Evolutionary conservation across 2,888 invertebrate species (phyloP).

Genomic region (Leptinotarsa rubiginosa): DNA sequence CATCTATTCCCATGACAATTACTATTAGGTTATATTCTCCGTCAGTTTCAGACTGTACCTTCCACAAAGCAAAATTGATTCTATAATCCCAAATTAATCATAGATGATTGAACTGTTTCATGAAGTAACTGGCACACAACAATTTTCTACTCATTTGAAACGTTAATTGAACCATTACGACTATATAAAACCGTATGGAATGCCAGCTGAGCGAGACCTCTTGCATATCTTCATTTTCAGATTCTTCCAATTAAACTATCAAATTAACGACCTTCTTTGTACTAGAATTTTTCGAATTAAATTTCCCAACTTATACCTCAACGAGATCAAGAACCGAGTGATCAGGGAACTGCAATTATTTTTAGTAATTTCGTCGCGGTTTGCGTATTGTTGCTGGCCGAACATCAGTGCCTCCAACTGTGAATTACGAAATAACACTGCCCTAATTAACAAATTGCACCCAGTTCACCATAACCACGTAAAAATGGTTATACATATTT

Average conservation of each 20-base stretch:
- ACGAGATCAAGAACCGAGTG: background rate
- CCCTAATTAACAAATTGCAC: no score
- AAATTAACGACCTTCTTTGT: constrained; percentile 10
- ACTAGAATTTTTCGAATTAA: constrained; percentile 14
- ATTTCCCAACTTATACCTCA: constrained; percentile 17
- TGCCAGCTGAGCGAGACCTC: background rate
- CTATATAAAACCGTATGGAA: background rate
- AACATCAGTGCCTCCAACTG: no score
- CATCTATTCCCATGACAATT: no score
- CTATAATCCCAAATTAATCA: no score
- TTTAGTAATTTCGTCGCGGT: constrained; percentile 14
- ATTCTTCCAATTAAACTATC: constrained; percentile 18
- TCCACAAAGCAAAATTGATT: no score
- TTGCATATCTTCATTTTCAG: background rate
- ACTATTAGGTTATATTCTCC: no score
- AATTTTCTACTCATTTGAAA: background rate
- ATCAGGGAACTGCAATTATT: constrained; percentile 17
- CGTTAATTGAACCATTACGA: background rate
- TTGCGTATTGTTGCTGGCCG: background rate
- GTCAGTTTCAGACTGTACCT: no score
- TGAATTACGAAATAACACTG: no score
- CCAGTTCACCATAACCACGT: no score
- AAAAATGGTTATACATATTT: no score
- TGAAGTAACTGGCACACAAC: no score
- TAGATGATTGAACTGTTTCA: no score